phyloP scores from a whole-genome alignment of 2,113 vertebrate genomes.

The Erythrocercus mccallii region DNA sequence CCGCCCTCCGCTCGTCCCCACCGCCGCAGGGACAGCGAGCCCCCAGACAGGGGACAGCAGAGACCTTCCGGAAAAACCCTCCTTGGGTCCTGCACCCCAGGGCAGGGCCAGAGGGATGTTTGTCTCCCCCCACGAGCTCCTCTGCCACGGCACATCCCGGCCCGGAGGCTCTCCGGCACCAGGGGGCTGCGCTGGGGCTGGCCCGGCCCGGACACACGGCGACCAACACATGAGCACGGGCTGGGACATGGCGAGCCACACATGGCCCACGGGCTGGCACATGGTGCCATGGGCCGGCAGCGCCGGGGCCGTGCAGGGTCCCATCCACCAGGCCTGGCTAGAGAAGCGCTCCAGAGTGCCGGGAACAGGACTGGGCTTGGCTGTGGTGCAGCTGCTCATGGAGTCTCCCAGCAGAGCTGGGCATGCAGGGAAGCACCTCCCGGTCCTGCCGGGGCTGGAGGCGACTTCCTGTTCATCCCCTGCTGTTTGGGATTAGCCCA shows the following conservation, averaged over 20 bases:
- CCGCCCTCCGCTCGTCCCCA: background rate
- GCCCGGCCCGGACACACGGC: background rate
- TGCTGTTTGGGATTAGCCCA: background rate
- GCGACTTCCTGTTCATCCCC: background rate
- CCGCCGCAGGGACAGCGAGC: background rate
- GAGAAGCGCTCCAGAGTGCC: rapidly evolving
- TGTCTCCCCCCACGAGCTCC: background rate
- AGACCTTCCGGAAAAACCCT: background rate
- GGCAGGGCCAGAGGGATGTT: background rate
- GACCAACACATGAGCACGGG: background rate
- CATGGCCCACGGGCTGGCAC: background rate
- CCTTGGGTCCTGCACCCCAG: background rate
- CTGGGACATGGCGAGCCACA: background rate
- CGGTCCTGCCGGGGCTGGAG: background rate
- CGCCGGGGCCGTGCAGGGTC: rapidly evolving
- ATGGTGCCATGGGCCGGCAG: background rate
- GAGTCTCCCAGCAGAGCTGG: background rate
- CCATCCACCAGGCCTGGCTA: background rate
- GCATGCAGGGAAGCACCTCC: background rate
- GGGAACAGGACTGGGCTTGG: background rate
- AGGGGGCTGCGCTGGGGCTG: background rate
- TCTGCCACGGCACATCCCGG: background rate
- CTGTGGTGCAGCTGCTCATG: rapidly evolving
- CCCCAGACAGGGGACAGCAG: background rate
- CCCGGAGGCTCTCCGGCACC: background rate